Conservation (phyloP, 92 coral and sea anemone genomes). For the Hydrozoanthus gracilis region DNA sequence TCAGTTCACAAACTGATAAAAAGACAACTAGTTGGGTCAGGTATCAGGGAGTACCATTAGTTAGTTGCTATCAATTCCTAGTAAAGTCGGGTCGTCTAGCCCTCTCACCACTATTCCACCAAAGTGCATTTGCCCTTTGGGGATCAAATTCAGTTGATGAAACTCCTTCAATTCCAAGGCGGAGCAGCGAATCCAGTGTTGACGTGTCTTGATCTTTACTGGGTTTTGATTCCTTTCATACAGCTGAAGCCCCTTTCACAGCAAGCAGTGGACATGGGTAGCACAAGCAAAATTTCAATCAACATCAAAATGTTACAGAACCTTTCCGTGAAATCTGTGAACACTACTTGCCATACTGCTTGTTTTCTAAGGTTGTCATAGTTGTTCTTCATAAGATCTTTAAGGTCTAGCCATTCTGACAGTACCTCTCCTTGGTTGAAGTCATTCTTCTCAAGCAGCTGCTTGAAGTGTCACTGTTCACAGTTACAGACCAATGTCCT, state of each 20-base stretch:
- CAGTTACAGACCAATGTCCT: conserved; percentile 19
- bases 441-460: conserved; percentile 26
- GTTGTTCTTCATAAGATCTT: conserved; percentile 37
- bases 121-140: conserved; percentile 50
- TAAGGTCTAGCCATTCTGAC: conserved; percentile 45
- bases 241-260: conserved; percentile 59
- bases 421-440: conserved; percentile 23
- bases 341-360: conserved; percentile 54
- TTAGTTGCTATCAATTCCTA: conserved; percentile 42
- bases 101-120: conserved; percentile 49
- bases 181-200: conserved; percentile 51
- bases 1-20: conserved; percentile 33
- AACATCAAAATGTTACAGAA: conserved; percentile 53
- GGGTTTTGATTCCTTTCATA: conserved; percentile 53
- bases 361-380: conserved; percentile 44
- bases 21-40: conserved; percentile 26
- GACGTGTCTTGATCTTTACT: conserved; percentile 53
- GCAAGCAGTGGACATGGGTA: conserved; percentile 49
- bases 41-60: conserved; percentile 14
- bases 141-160: conserved; percentile 38
- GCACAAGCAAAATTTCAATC: conserved; percentile 52
- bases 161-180: conserved; percentile 55
- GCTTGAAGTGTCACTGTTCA: conserved; percentile 23
- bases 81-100: conserved; percentile 37
- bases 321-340: conserved; percentile 47